phyloP scores from a whole-genome alignment of 1,140 invertebrate species.

The Drosophila asahinai region DNA sequence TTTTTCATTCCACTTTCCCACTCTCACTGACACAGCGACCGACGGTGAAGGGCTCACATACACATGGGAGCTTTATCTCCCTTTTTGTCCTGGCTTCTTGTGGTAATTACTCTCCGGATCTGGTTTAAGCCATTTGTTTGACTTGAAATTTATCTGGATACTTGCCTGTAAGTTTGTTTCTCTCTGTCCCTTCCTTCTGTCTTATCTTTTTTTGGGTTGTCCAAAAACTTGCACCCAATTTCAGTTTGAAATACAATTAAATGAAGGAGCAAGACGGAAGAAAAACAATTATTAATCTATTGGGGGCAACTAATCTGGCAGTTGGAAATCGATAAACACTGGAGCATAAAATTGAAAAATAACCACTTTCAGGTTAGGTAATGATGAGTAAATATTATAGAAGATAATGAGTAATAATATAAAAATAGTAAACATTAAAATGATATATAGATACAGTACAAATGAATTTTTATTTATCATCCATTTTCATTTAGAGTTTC shows the following conservation, averaged over 20 bases:
- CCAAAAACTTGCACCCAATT: constrained; percentile 37
- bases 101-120: constrained; percentile 77
- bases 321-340: constrained; percentile 51
- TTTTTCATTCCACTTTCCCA: constrained; percentile 71
- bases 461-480: too few species aligned
- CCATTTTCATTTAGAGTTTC: too few species aligned
- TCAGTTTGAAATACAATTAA: constrained; percentile 33
- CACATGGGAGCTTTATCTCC: constrained; percentile 22
- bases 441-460: too few species aligned
- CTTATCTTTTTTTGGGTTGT: constrained; percentile 9
- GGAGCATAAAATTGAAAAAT: neutral
- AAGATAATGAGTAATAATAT: too few species aligned
- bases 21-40: constrained; percentile 14
- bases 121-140: constrained; percentile 74
- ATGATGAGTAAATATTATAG: too few species aligned
- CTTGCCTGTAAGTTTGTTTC: constrained; percentile 22
- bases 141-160: constrained; percentile 78
- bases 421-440: too few species aligned
- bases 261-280: constrained; percentile 11
- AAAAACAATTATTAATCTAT: constrained; percentile 72
- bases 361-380: neutral
- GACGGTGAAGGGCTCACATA: constrained; percentile 20
- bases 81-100: constrained; percentile 41
- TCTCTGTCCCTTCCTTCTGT: neutral
- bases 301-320: constrained; percentile 37